Base-by-base conservation (phyloP, 2,888 invertebrate genomes). In the Dilophus febrilis region DNA sequence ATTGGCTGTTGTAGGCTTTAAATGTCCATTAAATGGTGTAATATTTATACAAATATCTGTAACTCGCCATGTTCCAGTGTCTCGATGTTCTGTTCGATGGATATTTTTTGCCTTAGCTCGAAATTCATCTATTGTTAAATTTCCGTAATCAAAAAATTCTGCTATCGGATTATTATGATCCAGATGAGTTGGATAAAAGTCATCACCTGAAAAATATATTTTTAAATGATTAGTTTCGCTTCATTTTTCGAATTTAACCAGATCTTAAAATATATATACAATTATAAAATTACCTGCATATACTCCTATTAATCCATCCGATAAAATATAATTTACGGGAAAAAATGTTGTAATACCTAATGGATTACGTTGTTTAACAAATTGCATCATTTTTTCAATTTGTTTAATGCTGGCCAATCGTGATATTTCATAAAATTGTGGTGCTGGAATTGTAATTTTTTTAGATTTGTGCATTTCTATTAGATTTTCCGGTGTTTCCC, bases 371-470 rank as follows among this genome's bases (percentile, higher is more conserved):
- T 68, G 53, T 30, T 61, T 54, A 2, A 78, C 72, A 57, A 77
- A 77, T 31, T 65, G 49, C 7, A 68, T 50, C 18, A 86, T 58
- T 38, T 70, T 53, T 4, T 74, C 66, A 37, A 78, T 56, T 35
- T 69, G 64, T 8, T 56, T 50, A 47, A 77, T 69, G 44, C 69
- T 66, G 1, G 66, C 55, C 19, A 83, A 59, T 37, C 77, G 67
- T 11, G 66, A 65, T 2, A 86, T 56, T 61, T 87, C 87, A 54
- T 84, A 85, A 38, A 69, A 58, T 57, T 88, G 88, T 1, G 87
- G 87, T 2, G 79, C 77, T 35, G 76, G 74, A n/a, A 87, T 44
- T 50, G 53, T 51, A 2, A 54, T 38, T 35, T 55, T 47, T 31
- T 52, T 50, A 1, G 46, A 42, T 2, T 48, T 43, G 18, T 48